Evolutionary conservation across 1,140 invertebrate species (phyloP).

Genomic region (Anastrepha ludens): DNA sequence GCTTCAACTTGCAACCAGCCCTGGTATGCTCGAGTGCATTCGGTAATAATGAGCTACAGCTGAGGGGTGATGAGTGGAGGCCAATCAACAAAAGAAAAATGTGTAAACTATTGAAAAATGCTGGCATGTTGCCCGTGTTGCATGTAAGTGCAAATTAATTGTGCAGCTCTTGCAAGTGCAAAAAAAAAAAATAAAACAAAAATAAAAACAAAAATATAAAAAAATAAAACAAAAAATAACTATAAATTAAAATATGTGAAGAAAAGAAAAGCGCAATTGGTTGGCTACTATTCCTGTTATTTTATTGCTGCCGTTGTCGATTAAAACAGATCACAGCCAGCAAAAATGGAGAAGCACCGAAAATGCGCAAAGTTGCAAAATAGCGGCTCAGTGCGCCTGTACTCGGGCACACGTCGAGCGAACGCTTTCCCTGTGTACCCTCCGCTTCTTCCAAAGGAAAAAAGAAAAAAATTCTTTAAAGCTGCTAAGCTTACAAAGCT

Average conservation of each 20-base stretch:
- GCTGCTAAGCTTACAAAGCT: neutral
- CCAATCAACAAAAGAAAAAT: neutral
- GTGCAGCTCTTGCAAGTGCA: neutral
- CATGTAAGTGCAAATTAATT: constrained; percentile 34
- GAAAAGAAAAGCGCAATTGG: neutral
- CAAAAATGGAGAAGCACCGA: neutral
- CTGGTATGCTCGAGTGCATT: constrained; percentile 26
- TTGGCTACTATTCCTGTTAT: neutral
- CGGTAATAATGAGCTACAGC: neutral
- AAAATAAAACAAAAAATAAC: neutral
- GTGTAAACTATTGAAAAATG: neutral
- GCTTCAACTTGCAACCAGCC: constrained; percentile 2
- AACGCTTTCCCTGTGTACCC: neutral
- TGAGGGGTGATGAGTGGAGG: neutral
- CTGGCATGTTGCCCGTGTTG: constrained; percentile 18
- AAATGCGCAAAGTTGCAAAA: neutral
- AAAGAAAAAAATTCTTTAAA: neutral
- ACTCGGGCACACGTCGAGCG: neutral
- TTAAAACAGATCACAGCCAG: neutral
- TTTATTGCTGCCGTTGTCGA: neutral
- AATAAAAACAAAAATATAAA: neutral
- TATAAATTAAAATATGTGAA: neutral
- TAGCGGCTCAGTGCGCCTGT: neutral
- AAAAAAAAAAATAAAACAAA: neutral
- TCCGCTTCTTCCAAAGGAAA: neutral